Base-by-base conservation (phyloP, 2,797 vertebrate species). In the Eurystomus glaucurus region DNA sequence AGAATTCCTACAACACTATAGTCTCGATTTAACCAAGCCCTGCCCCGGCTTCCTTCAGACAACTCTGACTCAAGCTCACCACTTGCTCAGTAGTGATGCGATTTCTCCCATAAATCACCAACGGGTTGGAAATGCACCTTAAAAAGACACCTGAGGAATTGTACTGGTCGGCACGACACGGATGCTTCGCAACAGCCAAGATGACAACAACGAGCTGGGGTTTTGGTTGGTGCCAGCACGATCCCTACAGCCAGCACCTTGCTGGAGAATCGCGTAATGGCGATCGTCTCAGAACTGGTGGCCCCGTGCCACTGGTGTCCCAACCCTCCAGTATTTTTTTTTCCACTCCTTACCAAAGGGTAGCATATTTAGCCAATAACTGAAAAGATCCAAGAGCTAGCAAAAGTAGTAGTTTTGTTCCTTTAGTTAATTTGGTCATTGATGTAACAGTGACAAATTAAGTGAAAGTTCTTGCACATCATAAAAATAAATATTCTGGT, bases 371-470 rank as follows among this genome's bases (percentile, higher is more conserved):
- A 90, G 61, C 25, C 91, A 92, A 8, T 58, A 88, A 88, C 37
- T 45, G 57, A 93, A 93, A 93, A 91, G n/a, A 90, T 69, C 68
- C 69, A 78, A 76, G 77, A 82, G 54, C 14, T 84, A 82, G n/a
- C 19, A 90, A 86, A 91, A 93, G 26, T 3, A 15, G 46, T 1
- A 35, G 29, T 20, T 90, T 78, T 58, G 51, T 52, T 77, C 76
- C 74, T 95, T 94, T 62, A 55, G 77, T 86, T 94, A 78, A 46
- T 90, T 2, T 48, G 45, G n/a, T 80, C 54, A 69, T 80, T 88
- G 87, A 76, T 19, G 10, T 14, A 79, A 84, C 0, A 17, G n/a
- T 58, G 66, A 82, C 52, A 51, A 82, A 85, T 80, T 61, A 85
- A 64, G 14, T 39, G 35, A 45, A 94, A 95, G 66, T 25, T 93